These are phyloP conservation scores for Rhinichthys klamathensis DNA, from an alignment of 2,113 vertebrate species.

Conservation along the genomic window DNA sequence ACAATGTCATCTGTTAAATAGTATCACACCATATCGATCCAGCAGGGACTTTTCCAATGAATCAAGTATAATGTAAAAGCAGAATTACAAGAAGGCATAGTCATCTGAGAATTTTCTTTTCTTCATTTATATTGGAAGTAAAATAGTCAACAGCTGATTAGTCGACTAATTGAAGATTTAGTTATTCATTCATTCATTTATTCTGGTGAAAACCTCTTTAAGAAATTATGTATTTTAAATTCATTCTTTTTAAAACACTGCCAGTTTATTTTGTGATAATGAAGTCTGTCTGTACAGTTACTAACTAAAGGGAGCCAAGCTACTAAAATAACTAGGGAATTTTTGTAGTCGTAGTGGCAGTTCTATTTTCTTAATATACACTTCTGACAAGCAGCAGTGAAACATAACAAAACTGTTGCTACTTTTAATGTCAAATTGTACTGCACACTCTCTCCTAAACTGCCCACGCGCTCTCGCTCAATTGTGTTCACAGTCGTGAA, in stretches of 20 bases:
- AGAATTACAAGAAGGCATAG: slow-evolving; percentile 41
- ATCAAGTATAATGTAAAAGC: slow-evolving; percentile 43
- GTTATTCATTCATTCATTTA: neutral
- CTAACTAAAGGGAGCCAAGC: no score
- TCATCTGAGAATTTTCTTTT: neutral
- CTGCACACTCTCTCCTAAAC: no score
- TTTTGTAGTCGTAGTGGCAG: no score
- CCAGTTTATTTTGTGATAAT: neutral
- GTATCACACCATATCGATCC: slow-evolving; percentile 56
- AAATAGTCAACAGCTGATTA: neutral
- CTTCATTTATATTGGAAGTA: neutral
- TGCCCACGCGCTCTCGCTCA: no score
- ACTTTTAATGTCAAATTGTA: no score
- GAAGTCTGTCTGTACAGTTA: neutral
- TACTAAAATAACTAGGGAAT: no score
- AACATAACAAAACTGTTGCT: no score
- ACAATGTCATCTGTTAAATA: slow-evolving; percentile 58
- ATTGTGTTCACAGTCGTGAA: neutral
- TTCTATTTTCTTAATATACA: no score
- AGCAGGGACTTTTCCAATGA: slow-evolving; percentile 44
- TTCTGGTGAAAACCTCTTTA: neutral
- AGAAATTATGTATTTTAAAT: neutral
- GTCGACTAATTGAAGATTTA: neutral
- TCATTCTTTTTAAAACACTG: neutral
- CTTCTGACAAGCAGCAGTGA: no score